Evolutionary conservation across 2,113 vertebrate species (phyloP).

Genomic region (Thinocorus orbignyianus): DNA sequence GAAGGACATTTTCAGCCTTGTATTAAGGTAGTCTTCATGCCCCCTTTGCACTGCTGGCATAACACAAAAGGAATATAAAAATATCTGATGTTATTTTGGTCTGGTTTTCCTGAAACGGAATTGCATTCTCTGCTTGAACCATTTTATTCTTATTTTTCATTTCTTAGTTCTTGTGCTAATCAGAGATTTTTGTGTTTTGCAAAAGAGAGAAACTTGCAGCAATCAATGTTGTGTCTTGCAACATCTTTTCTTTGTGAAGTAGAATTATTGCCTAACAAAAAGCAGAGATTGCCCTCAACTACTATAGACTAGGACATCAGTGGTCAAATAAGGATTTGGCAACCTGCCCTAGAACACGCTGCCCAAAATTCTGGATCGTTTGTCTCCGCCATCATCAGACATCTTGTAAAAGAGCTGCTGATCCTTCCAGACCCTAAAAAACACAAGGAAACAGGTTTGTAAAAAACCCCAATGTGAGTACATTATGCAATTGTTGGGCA

Average conservation of each 20-base stretch:
- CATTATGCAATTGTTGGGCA: slow-evolving; percentile 44
- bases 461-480: background rate
- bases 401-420: background rate
- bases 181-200: slow-evolving; percentile 57
- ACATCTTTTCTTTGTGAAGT: slow-evolving; percentile 1
- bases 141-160: slow-evolving; percentile 34
- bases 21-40: background rate
- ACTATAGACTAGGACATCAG: background rate
- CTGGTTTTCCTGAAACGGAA: slow-evolving; percentile 27
- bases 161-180: slow-evolving; percentile 32
- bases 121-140: slow-evolving; percentile 4
- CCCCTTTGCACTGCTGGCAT: background rate
- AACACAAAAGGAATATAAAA: slow-evolving; percentile 1
- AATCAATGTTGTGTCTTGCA: slow-evolving; percentile 27
- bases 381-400: background rate
- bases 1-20: background rate
- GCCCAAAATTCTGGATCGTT: background rate
- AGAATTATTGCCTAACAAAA: slow-evolving; percentile 36
- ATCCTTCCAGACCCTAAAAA: background rate
- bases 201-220: slow-evolving; percentile 9
- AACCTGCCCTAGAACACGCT: background rate
- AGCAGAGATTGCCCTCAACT: slow-evolving; percentile 26
- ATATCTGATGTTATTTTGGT: slow-evolving; percentile 33
- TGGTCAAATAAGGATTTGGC: slow-evolving; percentile 16
- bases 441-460: background rate